Evolutionary conservation across 2,113 vertebrate species (phyloP).

Genomic region (Eupsittula cactorum): DNA sequence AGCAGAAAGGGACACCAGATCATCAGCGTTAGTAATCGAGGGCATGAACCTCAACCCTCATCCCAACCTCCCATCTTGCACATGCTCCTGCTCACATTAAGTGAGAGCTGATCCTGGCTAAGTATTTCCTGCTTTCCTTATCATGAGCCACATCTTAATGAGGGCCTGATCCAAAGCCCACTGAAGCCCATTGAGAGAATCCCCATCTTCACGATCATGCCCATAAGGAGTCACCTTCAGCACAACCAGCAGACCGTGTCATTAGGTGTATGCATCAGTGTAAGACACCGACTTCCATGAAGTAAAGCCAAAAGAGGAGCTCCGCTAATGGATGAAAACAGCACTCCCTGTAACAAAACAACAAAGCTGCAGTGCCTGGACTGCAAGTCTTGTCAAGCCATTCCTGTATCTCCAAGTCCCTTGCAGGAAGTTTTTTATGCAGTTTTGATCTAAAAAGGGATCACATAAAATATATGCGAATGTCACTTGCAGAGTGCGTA

Average conservation of each 20-base stretch:
- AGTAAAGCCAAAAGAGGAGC: not conserved
- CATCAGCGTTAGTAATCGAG: accelerated
- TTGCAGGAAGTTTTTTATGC: not conserved
- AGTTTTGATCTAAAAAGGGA: not conserved
- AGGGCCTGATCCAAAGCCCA: not conserved
- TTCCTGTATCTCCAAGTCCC: not conserved
- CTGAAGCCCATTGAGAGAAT: not conserved
- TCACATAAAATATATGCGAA: not conserved
- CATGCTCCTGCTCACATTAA: not conserved
- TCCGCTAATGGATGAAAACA: not conserved
- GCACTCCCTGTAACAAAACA: not conserved
- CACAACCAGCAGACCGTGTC: accelerated
- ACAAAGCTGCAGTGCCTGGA: not conserved
- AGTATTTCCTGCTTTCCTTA: not conserved
- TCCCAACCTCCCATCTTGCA: not conserved
- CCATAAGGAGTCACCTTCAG: not conserved
- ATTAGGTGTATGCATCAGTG: not conserved
- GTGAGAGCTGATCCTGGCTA: not conserved
- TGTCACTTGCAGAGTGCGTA: not conserved
- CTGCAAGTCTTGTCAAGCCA: not conserved
- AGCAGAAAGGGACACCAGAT: not conserved
- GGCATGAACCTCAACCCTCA: accelerated
- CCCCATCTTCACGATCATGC: not conserved
- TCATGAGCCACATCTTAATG: not conserved
- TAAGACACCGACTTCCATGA: accelerated